Percentiles rank a stretch among this genome's conserved stretches.
Conservation (phyloP, 1,140 invertebrate genomes). For the Pogonomyrmex californicus region DNA sequence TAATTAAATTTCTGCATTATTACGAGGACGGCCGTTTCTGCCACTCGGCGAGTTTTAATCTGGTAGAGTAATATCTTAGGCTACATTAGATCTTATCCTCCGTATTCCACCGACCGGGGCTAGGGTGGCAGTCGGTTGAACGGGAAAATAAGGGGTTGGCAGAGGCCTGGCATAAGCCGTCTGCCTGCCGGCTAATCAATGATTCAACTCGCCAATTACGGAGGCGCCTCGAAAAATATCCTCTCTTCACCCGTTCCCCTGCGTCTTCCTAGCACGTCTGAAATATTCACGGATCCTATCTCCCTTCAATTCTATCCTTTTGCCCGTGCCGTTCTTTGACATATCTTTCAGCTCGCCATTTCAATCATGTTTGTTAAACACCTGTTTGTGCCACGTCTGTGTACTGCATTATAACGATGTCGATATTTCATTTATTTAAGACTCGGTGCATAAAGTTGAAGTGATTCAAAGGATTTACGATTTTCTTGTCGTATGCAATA, state of each 20-base stretch:
- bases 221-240: conserved; percentile 80
- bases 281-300: conserved; percentile 77
- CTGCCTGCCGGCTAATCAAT: conserved; percentile 81
- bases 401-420: not conserved
- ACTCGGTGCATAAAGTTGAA: not conserved
- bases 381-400: not conserved
- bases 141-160: conserved; percentile 50
- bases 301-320: conserved; percentile 68
- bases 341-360: not conserved
- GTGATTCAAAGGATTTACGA: not conserved
- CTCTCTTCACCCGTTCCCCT: conserved; percentile 52
- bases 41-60: conserved; percentile 78
- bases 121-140: conserved; percentile 62
- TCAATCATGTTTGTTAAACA: conserved; percentile 19
- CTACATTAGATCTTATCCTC: conserved; percentile 77
- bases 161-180: conserved; percentile 76
- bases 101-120: conserved; percentile 2
- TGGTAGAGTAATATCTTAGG: conserved; percentile 80
- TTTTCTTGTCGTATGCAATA: not conserved
- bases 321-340: conserved; percentile 24
- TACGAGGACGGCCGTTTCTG: conserved; percentile 57
- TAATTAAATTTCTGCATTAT: conserved; percentile 81
- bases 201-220: conserved; percentile 83
- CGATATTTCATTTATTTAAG: not conserved
- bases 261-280: conserved; percentile 56